Conservation (phyloP, 2,797 vertebrate genomes). For the Lycodopsis pacificus region DNA sequence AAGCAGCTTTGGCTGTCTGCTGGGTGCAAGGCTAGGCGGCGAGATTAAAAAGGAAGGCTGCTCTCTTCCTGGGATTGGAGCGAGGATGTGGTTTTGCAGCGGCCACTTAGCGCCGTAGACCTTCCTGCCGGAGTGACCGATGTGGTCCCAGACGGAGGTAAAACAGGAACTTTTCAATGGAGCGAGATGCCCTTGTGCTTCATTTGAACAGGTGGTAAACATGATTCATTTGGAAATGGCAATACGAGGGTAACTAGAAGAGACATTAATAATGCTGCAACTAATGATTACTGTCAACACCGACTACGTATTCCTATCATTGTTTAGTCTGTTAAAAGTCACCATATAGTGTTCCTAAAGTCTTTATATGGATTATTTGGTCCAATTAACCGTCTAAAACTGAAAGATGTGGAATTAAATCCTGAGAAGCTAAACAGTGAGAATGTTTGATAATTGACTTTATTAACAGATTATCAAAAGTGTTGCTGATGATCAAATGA, state of each 20-base stretch:
- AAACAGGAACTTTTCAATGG: background rate
- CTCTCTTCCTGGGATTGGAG: constrained; percentile 42
- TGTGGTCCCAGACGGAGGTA: background rate
- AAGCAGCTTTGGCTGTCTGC: constrained; percentile 47
- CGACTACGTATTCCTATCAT: background rate
- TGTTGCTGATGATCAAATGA: background rate
- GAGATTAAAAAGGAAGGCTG: constrained; percentile 47
- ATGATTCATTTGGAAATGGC: background rate
- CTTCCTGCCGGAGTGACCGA: background rate
- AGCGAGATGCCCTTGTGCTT: background rate
- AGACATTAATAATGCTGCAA: background rate
- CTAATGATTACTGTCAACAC: background rate
- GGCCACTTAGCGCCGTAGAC: constrained; percentile 1
- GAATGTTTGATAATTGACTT: background rate
- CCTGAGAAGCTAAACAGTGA: background rate
- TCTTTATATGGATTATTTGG: background rate
- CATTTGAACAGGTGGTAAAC: background rate
- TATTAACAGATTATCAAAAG: background rate
- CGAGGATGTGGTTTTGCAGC: constrained; percentile 11
- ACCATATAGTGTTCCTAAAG: background rate
- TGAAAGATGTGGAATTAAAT: background rate
- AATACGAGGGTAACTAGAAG: background rate
- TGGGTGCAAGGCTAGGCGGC: constrained; percentile 14
- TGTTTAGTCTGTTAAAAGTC: background rate
- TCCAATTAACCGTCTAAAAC: background rate